phyloP scores from a whole-genome alignment of 2,797 vertebrate genomes.

The Muscicapa comitata region DNA sequence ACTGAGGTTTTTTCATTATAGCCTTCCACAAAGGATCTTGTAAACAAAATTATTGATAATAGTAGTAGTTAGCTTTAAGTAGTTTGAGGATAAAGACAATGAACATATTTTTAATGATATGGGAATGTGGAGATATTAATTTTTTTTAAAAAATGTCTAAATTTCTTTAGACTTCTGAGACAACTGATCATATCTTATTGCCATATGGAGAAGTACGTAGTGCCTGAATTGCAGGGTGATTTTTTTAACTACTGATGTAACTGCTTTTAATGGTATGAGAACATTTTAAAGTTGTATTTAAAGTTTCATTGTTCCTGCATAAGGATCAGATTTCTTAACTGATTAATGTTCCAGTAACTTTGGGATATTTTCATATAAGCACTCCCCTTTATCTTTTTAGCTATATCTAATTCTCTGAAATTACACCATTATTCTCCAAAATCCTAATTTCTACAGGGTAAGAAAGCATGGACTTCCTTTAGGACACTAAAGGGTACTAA shows the following conservation, averaged over 20 bases:
- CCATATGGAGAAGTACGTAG: not conserved
- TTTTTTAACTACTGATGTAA: not conserved
- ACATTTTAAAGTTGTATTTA: not conserved
- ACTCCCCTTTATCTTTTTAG: not conserved
- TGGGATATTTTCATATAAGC: not conserved
- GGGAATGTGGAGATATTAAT: accelerated
- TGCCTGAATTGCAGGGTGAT: not conserved
- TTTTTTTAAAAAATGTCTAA: accelerated
- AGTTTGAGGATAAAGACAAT: not conserved
- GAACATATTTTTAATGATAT: not conserved
- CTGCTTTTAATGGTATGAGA: not conserved
- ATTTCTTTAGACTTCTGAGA: not conserved
- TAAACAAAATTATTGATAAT: not conserved
- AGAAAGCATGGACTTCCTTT: not conserved
- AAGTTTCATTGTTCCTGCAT: not conserved
- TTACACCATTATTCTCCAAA: not conserved
- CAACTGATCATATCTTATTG: not conserved
- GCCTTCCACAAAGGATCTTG: not conserved
- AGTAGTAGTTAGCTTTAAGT: not conserved
- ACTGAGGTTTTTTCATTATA: not conserved
- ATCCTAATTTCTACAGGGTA: not conserved
- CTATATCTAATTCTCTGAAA: not conserved
- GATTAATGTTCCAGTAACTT: not conserved
- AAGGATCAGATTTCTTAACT: not conserved
- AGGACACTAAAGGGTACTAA: not conserved